phyloP scores from a whole-genome alignment of 2,113 vertebrate genomes.

The Tinamus guttatus region DNA sequence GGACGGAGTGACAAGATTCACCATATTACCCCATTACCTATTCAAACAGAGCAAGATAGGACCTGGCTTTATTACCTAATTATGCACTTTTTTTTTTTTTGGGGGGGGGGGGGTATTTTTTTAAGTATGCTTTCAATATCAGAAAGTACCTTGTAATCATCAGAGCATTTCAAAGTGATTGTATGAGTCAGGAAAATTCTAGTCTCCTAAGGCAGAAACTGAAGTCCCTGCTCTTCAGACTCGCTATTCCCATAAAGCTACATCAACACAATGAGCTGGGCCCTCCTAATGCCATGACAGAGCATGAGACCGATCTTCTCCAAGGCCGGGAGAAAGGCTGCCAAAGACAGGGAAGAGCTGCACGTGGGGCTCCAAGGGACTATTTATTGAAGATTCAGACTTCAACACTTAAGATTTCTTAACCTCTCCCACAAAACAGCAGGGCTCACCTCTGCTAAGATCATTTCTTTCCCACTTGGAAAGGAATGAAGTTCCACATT shows the following conservation, averaged over 20 bases:
- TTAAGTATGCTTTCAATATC: background rate
- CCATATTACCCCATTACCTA: background rate
- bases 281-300: background rate
- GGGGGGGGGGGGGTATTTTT: background rate
- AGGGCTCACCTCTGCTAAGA: conserved; percentile 59
- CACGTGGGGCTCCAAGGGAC: background rate
- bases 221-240: background rate
- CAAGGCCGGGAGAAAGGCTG: background rate
- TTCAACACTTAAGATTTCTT: background rate
- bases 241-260: background rate
- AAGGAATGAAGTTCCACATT: conserved; percentile 55
- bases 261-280: background rate
- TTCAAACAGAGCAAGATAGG: background rate
- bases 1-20: background rate
- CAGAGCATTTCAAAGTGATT: background rate
- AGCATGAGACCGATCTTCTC: background rate
- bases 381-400: background rate
- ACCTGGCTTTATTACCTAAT: background rate
- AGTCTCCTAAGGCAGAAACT: background rate
- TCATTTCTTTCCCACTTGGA: conserved; percentile 43
- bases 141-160: background rate
- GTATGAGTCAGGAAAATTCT: background rate
- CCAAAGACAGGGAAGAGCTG: background rate
- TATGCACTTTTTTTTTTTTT: background rate
- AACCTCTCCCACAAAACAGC: background rate